A percentile compares a stretch with the other conserved stretches of the same genome.
These are phyloP conservation scores for Drosophila trapezifrons DNA, from an alignment of 1,140 invertebrate species.

Conservation along the genomic window DNA sequence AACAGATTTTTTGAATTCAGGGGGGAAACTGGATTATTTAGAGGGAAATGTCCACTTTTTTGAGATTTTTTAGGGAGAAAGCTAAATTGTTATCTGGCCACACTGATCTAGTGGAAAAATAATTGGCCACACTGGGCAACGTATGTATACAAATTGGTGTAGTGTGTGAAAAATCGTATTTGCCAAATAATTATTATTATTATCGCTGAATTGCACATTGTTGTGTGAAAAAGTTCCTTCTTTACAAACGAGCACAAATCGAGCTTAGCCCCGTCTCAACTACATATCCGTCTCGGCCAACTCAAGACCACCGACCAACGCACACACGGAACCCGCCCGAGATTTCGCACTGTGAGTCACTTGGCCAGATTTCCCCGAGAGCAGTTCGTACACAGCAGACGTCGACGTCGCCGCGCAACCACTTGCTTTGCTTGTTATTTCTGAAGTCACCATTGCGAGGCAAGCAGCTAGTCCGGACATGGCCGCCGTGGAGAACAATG, in stretches of 20 bases:
- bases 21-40: too few species aligned
- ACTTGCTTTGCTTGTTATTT: slow-evolving; percentile 48
- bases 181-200: slow-evolving; percentile 30
- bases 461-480: slow-evolving; percentile 43
- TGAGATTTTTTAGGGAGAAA: too few species aligned
- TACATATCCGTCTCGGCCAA: slow-evolving; percentile 7
- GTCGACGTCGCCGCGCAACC: slow-evolving; percentile 47
- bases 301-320: not conserved
- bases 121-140: slow-evolving; percentile 7
- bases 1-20: too few species aligned
- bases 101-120: too few species aligned
- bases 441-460: slow-evolving; percentile 21
- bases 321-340: not conserved
- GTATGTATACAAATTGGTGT: slow-evolving; percentile 33
- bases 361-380: slow-evolving; percentile 28
- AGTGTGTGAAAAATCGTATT: slow-evolving; percentile 26
- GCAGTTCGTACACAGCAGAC: slow-evolving; percentile 8
- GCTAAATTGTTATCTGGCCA: too few species aligned
- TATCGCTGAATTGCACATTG: slow-evolving; percentile 21
- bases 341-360: slow-evolving; percentile 61
- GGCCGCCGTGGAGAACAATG: slow-evolving; percentile 85
- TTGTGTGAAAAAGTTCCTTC: slow-evolving; percentile 25
- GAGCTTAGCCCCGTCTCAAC: slow-evolving; percentile 3
- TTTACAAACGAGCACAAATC: slow-evolving; percentile 8
- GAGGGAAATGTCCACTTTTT: too few species aligned